phyloP scores from a whole-genome alignment of 2,888 invertebrate species.

The Cyclophora albipunctata region DNA sequence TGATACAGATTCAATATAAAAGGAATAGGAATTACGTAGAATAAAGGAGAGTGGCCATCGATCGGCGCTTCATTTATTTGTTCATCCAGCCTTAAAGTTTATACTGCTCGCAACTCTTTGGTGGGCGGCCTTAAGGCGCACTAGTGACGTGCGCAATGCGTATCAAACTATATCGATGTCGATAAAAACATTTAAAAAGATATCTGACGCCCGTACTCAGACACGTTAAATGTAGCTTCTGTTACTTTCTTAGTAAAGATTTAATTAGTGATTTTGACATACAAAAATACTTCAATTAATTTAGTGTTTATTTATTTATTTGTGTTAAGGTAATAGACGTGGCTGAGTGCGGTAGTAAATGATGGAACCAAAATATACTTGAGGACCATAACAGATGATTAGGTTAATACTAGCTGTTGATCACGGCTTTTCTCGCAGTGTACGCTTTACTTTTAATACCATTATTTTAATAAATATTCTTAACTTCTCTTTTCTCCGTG shows the following conservation, averaged over 20 bases:
- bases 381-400: no score
- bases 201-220: not conserved
- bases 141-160: slow-evolving; percentile 22
- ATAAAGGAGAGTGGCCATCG: slow-evolving; percentile 34
- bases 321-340: no score
- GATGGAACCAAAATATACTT: no score
- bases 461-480: no score
- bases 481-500: no score
- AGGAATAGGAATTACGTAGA: slow-evolving; percentile 21
- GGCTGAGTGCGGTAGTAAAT: no score
- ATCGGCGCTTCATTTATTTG: slow-evolving; percentile 66
- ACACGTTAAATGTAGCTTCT: not conserved
- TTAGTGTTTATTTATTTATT: no score
- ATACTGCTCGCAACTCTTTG: slow-evolving; percentile 65
- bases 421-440: no score
- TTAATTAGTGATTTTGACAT: no score
- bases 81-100: slow-evolving; percentile 67
- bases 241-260: not conserved
- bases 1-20: not conserved
- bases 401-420: no score
- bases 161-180: not conserved
- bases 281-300: no score
- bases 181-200: not conserved
- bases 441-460: no score
- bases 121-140: slow-evolving; percentile 31